Evolutionary conservation across 2,113 vertebrate genomes (phyloP), one percentile per base, ranked within the genome.

Genomic region (Perccottus glenii): DNA sequence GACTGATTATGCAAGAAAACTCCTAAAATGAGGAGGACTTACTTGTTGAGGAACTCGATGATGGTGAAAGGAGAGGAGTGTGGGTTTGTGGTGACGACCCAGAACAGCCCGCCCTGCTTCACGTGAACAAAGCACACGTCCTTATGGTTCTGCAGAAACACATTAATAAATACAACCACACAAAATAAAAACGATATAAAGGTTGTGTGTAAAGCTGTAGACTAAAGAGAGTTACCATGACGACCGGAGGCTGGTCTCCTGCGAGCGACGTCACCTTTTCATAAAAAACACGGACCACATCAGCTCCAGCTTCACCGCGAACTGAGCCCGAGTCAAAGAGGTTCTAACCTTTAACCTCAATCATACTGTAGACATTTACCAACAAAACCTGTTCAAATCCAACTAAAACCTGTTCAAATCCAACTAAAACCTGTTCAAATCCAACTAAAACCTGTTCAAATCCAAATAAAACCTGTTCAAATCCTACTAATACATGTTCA

Each of bases 41-140:
- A 96, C 96, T 95, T 92, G 89, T 93, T 94, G 1, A 97, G 93
- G 70, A 97, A 94, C 78, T 96, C 95, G 0, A 95, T 87, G 44
- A 94, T 46, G 4, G 91, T 91, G 81, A 97, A 96, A 0, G 96
- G 95, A 6, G 95, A 95, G 12, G 92, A 69, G 45, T 85, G 86
- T 0, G 82, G 78, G 0, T 75, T 84, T 0, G 93, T 91, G 0
- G 94, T 95, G 48, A 85, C 95, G 33, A 95, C 95, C 81, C 94
- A 94, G 82, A 95, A 96, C 5, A 96, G 94, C 1, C 95, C 93
- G 3, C 89, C 94, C 52, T 95, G 94, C 11, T 93, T 84, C 70
- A 96, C 82, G 71, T 97, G 95, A 62, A 95, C 84, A 7, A 95
- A 97, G 80, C 94, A 90, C 32, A 90, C 81, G 9, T 89, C 91